Evolutionary conservation across 2,797 vertebrate species (phyloP).

Genomic region (Trachops cirrhosus): DNA sequence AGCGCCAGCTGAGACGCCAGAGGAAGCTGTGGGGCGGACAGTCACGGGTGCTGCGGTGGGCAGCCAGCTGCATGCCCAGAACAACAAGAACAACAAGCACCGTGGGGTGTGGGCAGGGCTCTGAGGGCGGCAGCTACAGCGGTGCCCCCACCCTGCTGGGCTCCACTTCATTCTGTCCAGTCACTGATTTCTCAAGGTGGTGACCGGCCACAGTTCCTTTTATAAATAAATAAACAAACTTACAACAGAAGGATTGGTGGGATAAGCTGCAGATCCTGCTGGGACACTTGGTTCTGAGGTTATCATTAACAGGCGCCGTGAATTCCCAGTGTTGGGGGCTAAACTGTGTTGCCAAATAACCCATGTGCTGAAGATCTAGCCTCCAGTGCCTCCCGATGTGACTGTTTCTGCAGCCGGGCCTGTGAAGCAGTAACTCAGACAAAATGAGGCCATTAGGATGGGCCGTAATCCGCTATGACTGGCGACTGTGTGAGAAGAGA

Average conservation of each 20-base stretch:
- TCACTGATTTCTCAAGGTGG: not conserved
- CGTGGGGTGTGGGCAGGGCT: fast-evolving
- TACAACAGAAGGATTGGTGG: not conserved
- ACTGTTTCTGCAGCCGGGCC: not conserved
- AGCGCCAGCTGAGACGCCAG: not conserved
- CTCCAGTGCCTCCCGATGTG: not conserved
- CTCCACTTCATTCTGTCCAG: not conserved
- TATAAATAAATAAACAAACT: not conserved
- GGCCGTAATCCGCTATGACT: not conserved
- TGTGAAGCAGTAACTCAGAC: not conserved
- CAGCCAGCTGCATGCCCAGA: not conserved
- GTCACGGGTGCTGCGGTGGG: not conserved
- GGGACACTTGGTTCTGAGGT: not conserved
- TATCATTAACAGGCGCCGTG: not conserved
- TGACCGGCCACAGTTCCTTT: not conserved
- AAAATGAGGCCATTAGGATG: not conserved
- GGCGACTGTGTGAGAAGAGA: not conserved
- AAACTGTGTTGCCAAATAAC: not conserved
- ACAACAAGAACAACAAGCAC: not conserved
- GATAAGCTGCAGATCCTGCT: not conserved
- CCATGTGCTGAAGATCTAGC: not conserved
- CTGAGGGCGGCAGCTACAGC: too few relatives aligned
- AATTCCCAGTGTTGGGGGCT: not conserved
- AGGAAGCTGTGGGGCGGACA: not conserved
- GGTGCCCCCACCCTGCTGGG: not conserved